These are phyloP conservation scores for Myrmecophaga tridactyla DNA, from an alignment of 2,113 vertebrate species.

Conservation along the genomic window DNA sequence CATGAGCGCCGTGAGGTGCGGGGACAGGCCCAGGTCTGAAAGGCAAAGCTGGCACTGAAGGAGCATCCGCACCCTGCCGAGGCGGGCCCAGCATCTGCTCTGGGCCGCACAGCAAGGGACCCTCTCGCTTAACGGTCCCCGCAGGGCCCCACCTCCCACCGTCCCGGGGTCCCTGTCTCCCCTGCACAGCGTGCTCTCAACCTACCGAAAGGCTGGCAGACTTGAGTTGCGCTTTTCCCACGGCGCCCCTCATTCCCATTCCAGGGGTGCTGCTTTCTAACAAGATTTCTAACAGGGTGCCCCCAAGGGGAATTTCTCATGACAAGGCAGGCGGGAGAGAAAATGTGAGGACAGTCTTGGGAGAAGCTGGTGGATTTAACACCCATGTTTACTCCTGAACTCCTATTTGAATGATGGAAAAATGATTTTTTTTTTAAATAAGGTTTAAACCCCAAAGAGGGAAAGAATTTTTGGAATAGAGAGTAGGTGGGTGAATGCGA, in stretches of 20 bases:
- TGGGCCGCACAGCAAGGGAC: neutral
- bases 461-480: neutral
- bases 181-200: accelerated
- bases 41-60: constrained; percentile 2
- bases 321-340: neutral
- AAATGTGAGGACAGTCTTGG: accelerated
- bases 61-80: accelerated
- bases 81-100: neutral
- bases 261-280: neutral
- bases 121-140: neutral
- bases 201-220: accelerated
- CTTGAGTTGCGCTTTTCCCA: accelerated
- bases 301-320: neutral
- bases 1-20: constrained; percentile 97
- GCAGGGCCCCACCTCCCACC: accelerated
- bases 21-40: constrained; percentile 96
- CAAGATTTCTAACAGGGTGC: neutral
- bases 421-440: neutral
- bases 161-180: neutral
- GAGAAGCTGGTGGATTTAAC: neutral
- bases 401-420: neutral
- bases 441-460: neutral
- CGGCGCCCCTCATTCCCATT: neutral
- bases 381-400: accelerated
- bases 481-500: no score